Conservation (phyloP, 2,888 invertebrate species). For the Lapara coniferarum region DNA sequence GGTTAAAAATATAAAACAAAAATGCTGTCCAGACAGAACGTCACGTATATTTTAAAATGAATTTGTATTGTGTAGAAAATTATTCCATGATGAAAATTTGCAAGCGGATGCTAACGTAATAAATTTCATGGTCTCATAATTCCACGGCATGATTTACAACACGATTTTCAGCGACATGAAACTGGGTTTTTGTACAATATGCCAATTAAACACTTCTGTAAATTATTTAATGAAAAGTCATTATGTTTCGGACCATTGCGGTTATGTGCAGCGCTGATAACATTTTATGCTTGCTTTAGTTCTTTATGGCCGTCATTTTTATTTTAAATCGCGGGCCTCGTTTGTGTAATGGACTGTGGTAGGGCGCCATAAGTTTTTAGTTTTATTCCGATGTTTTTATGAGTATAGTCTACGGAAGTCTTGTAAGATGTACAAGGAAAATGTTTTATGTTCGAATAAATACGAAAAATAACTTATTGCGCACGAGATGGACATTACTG, state of each 20-base stretch:
- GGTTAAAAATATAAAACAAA: slow-evolving; percentile 6
- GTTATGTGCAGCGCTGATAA: slow-evolving; percentile 29
- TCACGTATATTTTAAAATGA: slow-evolving; percentile 40
- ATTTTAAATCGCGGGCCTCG: slow-evolving; percentile 3
- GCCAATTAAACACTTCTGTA: slow-evolving; percentile 58
- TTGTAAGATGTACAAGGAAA: no score
- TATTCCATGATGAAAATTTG: slow-evolving; percentile 72
- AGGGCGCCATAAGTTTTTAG: slow-evolving; percentile 6
- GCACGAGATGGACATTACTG: neutral
- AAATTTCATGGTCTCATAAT: slow-evolving; percentile 79
- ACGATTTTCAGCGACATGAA: slow-evolving; percentile 60
- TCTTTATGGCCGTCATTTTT: slow-evolving; percentile 20
- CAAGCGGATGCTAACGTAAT: slow-evolving; percentile 72
- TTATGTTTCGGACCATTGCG: slow-evolving; percentile 34
- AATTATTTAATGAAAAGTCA: slow-evolving; percentile 44
- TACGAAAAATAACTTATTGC: neutral
- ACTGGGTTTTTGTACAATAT: slow-evolving; percentile 60
- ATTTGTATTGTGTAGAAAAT: slow-evolving; percentile 67
- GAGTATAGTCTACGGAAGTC: no score
- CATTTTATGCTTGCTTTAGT: slow-evolving; percentile 31
- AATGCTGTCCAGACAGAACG: neutral
- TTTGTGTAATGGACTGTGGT: neutral
- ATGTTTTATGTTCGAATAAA: no score
- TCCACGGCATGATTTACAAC: slow-evolving; percentile 71
- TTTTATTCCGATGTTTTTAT: neutral